Evolutionary conservation across 2,888 invertebrate species (phyloP).

Genomic region (Acleris cristana): DNA sequence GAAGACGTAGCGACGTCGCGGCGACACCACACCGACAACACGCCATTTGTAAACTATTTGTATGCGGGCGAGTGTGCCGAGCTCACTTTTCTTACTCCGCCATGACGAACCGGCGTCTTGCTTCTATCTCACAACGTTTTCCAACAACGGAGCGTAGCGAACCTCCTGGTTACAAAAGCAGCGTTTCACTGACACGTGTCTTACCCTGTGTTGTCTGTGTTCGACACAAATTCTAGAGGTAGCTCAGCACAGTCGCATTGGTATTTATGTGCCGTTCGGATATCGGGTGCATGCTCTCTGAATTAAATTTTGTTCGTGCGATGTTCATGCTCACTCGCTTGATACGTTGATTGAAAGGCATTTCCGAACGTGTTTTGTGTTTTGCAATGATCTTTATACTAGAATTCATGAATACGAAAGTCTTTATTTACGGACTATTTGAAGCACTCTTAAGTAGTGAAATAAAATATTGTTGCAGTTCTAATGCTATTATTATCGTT

Average conservation of each 20-base stretch:
- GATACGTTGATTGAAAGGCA: conserved; percentile 71
- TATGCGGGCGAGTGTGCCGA: conserved; percentile 75
- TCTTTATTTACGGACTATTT: conserved; percentile 16
- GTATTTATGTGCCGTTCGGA: conserved; percentile 62
- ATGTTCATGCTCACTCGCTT: conserved; percentile 53
- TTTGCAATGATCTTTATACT: conserved; percentile 38
- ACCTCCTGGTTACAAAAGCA: conserved; percentile 35
- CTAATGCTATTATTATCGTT: no score
- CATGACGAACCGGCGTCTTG: conserved; percentile 66
- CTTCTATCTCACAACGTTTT: conserved; percentile 53
- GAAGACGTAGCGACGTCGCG: conserved; percentile 46
- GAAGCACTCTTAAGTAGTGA: conserved; percentile 3
- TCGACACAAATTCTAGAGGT: conserved; percentile 19
- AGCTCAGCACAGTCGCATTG: conserved; percentile 55
- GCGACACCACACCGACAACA: conserved; percentile 59
- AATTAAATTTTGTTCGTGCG: conserved; percentile 65
- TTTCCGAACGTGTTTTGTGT: conserved; percentile 58
- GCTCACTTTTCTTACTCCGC: conserved; percentile 80
- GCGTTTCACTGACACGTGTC: conserved; percentile 16
- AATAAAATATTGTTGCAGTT: background rate
- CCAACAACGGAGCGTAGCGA: conserved; percentile 42
- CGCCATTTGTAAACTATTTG: conserved; percentile 84
- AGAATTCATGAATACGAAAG: conserved; percentile 25
- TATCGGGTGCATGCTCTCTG: conserved; percentile 59
- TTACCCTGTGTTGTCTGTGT: conserved; percentile 33